Conservation (phyloP, 2,797 vertebrate genomes). For the Sebastes alutus region DNA sequence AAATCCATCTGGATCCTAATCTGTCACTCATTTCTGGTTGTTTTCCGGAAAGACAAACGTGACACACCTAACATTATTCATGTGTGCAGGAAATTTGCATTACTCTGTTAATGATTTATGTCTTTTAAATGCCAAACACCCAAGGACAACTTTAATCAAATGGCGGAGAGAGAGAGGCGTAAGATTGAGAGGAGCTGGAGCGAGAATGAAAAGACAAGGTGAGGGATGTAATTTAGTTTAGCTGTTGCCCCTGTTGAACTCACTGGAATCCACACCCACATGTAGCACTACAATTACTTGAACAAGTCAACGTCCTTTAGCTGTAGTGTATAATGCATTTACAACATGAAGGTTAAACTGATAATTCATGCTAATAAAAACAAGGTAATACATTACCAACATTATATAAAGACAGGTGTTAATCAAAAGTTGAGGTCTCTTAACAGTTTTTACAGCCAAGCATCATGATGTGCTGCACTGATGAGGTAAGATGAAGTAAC, state of each 20-base stretch:
- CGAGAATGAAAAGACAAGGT: not conserved
- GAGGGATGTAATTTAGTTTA: conserved; percentile 7
- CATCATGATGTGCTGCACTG: not conserved
- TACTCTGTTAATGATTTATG: not conserved
- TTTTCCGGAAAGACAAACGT: not conserved
- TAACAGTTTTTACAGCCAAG: too few relatives aligned
- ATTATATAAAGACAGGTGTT: not conserved
- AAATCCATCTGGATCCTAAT: not conserved
- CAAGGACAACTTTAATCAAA: conserved; percentile 2
- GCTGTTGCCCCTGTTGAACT: not conserved
- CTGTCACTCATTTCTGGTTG: not conserved
- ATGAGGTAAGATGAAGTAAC: not conserved
- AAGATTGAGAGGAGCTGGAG: not conserved
- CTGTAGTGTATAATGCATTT: not conserved
- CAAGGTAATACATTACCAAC: not conserved
- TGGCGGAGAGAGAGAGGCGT: not conserved
- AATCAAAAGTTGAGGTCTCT: not conserved
- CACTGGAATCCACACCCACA: not conserved
- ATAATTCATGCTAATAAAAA: not conserved
- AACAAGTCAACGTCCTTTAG: not conserved
- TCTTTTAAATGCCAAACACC: not conserved
- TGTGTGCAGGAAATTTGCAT: conserved; percentile 3
- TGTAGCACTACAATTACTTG: not conserved
- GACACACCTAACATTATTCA: not conserved
- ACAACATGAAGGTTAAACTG: not conserved